These are phyloP conservation scores for Eucriotettix oculatus DNA, from an alignment of 2,888 invertebrate species.

Conservation along the genomic window DNA sequence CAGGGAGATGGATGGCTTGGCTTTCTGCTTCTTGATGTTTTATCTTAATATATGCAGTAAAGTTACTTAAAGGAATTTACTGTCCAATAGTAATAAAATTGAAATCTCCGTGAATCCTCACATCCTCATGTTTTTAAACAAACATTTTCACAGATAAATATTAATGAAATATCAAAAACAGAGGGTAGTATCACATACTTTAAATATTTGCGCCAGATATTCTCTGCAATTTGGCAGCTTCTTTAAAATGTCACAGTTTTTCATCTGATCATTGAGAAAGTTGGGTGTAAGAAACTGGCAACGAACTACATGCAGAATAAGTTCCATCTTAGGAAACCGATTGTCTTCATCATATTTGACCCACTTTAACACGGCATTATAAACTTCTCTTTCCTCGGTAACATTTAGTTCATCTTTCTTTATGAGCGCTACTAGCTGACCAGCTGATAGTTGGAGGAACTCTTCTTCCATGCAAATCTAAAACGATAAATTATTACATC, in stretches of 20 bases:
- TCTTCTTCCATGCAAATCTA: slow-evolving; percentile 85
- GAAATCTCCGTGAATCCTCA: too few species aligned
- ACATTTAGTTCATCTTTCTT: slow-evolving; percentile 83
- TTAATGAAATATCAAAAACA: too few species aligned
- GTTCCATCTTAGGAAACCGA: slow-evolving; percentile 70
- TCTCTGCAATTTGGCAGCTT: slow-evolving; percentile 79
- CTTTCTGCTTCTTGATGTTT: too few species aligned
- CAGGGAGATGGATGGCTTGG: too few species aligned
- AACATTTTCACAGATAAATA: too few species aligned
- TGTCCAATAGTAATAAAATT: too few species aligned
- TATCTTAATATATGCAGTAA: too few species aligned
- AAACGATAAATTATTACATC: background rate
- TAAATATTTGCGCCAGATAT: slow-evolving; percentile 77
- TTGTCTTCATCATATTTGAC: slow-evolving; percentile 73
- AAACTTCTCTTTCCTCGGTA: slow-evolving; percentile 80
- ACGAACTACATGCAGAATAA: slow-evolving; percentile 72
- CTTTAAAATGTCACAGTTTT: slow-evolving; percentile 70
- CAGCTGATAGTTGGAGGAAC: slow-evolving; percentile 64
- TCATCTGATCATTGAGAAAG: slow-evolving; percentile 82
- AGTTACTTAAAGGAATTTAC: too few species aligned
- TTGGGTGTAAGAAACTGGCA: slow-evolving; percentile 84
- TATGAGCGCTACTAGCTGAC: slow-evolving; percentile 67
- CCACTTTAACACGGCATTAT: slow-evolving; percentile 84
- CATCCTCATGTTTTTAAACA: too few species aligned
- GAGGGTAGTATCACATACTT: slow-evolving; percentile 27